Conservation (phyloP, 2,113 vertebrate species). For the Solea solea region DNA sequence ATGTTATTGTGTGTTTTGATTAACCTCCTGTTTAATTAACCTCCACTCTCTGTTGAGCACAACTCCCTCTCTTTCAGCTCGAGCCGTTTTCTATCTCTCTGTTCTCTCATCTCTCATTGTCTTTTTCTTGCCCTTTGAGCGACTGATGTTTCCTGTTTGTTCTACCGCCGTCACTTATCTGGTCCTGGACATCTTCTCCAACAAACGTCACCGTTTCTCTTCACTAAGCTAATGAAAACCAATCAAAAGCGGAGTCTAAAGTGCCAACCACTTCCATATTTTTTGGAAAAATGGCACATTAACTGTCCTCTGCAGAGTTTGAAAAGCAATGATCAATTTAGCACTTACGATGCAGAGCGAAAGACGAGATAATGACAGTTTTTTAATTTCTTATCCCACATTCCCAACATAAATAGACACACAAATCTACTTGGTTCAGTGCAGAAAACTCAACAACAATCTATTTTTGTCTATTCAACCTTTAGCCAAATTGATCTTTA, state of each 20-base stretch:
- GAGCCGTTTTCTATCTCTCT: conserved; percentile 27
- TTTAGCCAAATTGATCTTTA: no score
- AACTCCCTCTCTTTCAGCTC: conserved; percentile 17
- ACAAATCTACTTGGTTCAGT: no score
- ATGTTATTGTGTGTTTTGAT: conserved; percentile 45
- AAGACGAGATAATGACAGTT: no score
- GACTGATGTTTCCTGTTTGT: conserved; percentile 29
- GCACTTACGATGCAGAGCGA: no score
- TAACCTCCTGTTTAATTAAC: conserved; percentile 52
- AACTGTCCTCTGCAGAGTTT: not conserved
- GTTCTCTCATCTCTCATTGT: conserved; percentile 17
- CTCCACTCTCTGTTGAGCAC: conserved; percentile 28
- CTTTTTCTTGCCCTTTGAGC: conserved; percentile 32
- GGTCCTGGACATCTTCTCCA: not conserved
- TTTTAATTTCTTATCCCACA: no score
- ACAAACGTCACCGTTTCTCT: not conserved
- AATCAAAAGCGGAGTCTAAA: not conserved
- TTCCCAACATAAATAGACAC: no score
- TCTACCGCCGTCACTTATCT: conserved; percentile 21
- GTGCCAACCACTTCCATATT: not conserved
- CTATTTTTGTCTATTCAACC: no score
- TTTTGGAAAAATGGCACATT: not conserved
- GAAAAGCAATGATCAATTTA: no score
- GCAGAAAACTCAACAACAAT: no score
- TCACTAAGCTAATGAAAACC: not conserved